These are phyloP conservation scores for Pristis pectinata DNA, from an alignment of 2,797 vertebrate species.

Conservation along the genomic window DNA sequence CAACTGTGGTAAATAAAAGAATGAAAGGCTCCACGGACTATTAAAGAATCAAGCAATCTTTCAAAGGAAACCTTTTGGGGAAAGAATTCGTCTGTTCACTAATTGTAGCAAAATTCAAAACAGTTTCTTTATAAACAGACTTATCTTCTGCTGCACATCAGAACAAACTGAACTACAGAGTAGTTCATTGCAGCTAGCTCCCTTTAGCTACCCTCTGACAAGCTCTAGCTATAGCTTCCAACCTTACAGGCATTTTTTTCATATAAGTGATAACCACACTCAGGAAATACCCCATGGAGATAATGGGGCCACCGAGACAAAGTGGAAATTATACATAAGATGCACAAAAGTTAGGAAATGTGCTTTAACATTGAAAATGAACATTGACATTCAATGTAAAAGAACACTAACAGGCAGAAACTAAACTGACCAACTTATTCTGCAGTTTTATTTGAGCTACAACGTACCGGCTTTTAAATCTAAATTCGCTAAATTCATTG, in stretches of 20 bases:
- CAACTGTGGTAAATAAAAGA: conserved; percentile 31
- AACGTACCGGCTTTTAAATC: background rate
- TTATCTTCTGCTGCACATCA: background rate
- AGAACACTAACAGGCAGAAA: background rate
- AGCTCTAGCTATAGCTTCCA: background rate
- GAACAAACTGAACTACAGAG: background rate
- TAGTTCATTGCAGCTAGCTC: background rate
- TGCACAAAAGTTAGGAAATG: background rate
- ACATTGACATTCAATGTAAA: background rate
- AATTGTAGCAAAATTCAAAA: conserved; percentile 13
- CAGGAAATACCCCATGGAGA: background rate
- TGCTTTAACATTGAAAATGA: background rate
- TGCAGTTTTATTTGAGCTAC: too few species aligned
- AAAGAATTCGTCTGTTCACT: conserved; percentile 4
- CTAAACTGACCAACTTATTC: background rate
- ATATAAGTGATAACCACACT: background rate
- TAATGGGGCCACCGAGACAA: background rate
- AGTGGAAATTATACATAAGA: background rate
- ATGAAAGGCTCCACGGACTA: background rate
- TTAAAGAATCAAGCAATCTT: conserved; percentile 25
- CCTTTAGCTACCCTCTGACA: background rate
- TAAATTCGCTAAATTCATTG: background rate
- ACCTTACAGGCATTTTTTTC: background rate
- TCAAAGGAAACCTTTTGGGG: conserved; percentile 19
- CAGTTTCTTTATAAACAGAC: conserved; percentile 19